Conservation (phyloP, 2,113 vertebrate species). For the Girardinichthys multiradiatus region DNA sequence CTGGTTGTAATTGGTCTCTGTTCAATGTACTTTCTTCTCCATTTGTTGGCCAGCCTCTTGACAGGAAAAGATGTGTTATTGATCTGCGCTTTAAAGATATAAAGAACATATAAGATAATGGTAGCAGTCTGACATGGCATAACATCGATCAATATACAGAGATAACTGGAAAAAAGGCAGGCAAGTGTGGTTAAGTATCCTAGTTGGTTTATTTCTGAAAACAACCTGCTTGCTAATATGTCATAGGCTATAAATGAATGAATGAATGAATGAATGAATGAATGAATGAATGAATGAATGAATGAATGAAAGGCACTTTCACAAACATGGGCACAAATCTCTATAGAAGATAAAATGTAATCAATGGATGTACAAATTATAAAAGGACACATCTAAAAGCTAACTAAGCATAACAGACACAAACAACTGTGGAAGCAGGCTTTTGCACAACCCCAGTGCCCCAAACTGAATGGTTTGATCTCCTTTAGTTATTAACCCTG, state of each 20-base stretch:
- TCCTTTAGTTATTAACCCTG: too few species aligned
- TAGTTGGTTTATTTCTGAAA: conserved; percentile 26
- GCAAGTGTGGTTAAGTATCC: conserved; percentile 51
- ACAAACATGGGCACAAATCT: neutral
- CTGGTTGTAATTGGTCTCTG: conserved; percentile 63
- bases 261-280: too few species aligned
- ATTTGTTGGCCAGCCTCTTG: conserved; percentile 52
- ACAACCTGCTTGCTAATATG: conserved; percentile 26
- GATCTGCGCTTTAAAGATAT: conserved; percentile 54
- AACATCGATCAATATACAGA: conserved; percentile 1
- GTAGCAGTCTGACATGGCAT: conserved; percentile 26
- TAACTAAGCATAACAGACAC: neutral
- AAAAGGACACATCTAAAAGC: neutral
- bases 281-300: neutral
- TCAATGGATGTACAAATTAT: neutral
- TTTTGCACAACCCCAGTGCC: too few species aligned
- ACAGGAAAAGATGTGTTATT: conserved; percentile 61
- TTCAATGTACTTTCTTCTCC: conserved; percentile 59
- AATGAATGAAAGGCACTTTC: neutral
- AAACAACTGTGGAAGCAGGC: too few species aligned
- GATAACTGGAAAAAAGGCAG: conserved; percentile 28
- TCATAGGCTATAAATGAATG: conserved; percentile 3
- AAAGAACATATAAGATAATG: conserved; percentile 54
- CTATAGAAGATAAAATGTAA: neutral
- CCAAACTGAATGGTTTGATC: too few species aligned